These are phyloP conservation scores for Platalea minor DNA, from an alignment of 2,797 vertebrate species.

Conservation along the genomic window DNA sequence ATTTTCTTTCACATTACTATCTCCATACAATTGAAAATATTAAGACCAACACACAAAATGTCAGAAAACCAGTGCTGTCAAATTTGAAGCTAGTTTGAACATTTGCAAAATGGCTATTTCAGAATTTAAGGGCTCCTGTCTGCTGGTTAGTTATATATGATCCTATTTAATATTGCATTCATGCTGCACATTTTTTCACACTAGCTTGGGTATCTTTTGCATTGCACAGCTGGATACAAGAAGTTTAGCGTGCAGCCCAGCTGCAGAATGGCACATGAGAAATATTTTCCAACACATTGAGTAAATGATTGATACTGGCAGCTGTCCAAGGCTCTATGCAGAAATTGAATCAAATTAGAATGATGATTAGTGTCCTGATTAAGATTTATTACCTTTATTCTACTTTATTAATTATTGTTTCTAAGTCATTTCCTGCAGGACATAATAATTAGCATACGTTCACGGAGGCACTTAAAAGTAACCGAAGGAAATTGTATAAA, in stretches of 20 bases:
- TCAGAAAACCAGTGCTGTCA: not conserved
- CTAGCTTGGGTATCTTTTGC: not conserved
- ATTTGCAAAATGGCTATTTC: not conserved
- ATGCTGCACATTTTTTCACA: not conserved
- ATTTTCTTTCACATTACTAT: not conserved
- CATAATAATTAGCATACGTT: conserved; percentile 63
- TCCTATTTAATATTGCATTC: not conserved
- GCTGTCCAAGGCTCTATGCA: conserved; percentile 56
- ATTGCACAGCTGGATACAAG: conserved; percentile 50
- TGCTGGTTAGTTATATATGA: not conserved
- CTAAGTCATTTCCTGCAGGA: conserved; percentile 62
- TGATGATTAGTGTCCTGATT: conserved; percentile 69
- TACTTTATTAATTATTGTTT: conserved; percentile 75
- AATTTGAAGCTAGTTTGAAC: not conserved
- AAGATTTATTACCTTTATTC: conserved; percentile 76
- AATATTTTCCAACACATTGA: conserved; percentile 57
- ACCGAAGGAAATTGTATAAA: conserved; percentile 58
- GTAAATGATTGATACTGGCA: conserved; percentile 68
- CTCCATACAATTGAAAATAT: not conserved
- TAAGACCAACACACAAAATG: not conserved
- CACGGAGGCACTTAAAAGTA: conserved; percentile 31
- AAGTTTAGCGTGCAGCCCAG: conserved; percentile 47
- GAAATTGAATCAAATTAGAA: conserved; percentile 70
- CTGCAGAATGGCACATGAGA: conserved; percentile 32
- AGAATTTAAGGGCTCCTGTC: not conserved